A percentile compares a stretch with the other conserved stretches of the same genome.
phyloP scores from a whole-genome alignment of 2,113 vertebrate genomes.

The Pituophis catenifer region DNA sequence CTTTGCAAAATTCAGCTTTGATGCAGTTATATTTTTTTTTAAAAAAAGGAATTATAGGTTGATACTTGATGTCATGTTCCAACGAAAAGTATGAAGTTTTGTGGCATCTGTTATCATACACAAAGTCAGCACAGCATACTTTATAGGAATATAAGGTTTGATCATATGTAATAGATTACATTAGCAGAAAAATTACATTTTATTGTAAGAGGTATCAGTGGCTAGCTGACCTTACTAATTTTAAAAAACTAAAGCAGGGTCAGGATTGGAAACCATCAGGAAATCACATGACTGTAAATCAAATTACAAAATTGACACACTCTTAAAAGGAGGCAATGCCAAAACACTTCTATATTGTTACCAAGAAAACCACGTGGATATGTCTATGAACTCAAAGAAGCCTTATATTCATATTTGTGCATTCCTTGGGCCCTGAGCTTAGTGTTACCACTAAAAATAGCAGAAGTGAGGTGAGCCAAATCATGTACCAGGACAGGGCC shows the following conservation, averaged over 20 bases:
- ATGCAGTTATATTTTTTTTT: too few species aligned
- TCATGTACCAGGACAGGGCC: not conserved
- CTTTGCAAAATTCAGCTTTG: too few species aligned
- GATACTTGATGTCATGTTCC: not conserved
- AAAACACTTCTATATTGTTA: not conserved
- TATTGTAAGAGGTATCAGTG: not conserved
- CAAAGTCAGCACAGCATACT: not conserved
- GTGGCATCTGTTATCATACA: not conserved
- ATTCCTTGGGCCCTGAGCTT: not conserved
- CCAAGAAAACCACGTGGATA: not conserved
- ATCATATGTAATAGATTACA: not conserved
- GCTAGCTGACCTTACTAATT: not conserved
- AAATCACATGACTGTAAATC: not conserved
- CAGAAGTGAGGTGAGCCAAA: not conserved
- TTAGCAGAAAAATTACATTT: not conserved
- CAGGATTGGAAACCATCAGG: not conserved
- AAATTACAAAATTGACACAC: not conserved
- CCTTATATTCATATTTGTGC: not conserved
- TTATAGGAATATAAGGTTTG: not conserved
- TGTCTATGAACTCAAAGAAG: not conserved
- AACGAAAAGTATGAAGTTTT: not conserved
- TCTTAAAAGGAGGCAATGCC: not conserved
- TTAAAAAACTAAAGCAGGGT: not conserved
- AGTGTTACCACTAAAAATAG: not conserved
- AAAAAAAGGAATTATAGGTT: too few species aligned